Conservation (phyloP, 2,113 vertebrate genomes). For the Siniperca knerii region DNA sequence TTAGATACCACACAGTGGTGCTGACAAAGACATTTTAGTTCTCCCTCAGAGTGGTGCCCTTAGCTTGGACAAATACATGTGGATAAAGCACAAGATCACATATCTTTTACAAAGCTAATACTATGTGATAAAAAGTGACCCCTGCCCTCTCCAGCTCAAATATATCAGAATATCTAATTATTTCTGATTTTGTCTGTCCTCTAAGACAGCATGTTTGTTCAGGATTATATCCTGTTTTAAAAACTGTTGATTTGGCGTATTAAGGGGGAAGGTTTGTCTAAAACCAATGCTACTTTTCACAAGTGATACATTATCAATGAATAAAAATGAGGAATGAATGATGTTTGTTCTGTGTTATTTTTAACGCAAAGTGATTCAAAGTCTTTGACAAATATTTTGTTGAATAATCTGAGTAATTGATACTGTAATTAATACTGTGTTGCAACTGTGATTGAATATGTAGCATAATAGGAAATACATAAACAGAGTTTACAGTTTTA, state of each 20-base stretch:
- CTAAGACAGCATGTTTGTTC: not conserved
- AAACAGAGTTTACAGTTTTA: not conserved
- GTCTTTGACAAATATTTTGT: not conserved
- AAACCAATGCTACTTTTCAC: not conserved
- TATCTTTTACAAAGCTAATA: not conserved
- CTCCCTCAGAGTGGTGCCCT: conserved; percentile 9
- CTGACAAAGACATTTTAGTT: conserved; percentile 58
- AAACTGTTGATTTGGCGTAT: not conserved
- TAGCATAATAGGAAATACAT: no score
- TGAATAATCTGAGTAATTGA: no score
- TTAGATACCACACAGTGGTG: conserved; percentile 48
- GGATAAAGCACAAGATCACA: not conserved
- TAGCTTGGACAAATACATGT: not conserved
- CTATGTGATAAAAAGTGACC: not conserved
- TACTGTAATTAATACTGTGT: no score
- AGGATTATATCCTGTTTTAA: not conserved
- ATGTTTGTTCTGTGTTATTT: not conserved
- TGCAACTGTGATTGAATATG: not conserved
- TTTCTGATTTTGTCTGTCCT: not conserved
- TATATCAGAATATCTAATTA: not conserved
- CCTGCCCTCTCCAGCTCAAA: not conserved
- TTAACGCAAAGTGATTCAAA: not conserved
- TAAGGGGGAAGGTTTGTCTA: not conserved
- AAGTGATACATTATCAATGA: no score
- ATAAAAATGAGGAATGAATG: not conserved